Evolutionary conservation across 1,140 invertebrate genomes (phyloP).

Genomic region (Kradibia gibbosae): DNA sequence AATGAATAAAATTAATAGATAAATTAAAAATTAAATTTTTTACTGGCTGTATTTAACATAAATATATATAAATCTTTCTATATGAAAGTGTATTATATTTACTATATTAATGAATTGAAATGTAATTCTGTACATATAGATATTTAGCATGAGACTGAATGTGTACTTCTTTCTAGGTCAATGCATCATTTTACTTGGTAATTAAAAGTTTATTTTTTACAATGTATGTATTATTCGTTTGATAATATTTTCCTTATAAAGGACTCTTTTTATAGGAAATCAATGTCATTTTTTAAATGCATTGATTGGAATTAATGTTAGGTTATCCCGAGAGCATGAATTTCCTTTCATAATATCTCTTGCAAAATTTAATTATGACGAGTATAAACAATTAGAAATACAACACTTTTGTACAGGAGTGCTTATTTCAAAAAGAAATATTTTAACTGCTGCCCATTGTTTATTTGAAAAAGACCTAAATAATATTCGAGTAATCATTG

Average conservation of each 20-base stretch:
- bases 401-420: neutral
- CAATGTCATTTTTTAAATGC: neutral
- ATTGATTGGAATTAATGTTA: neutral
- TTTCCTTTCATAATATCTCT: neutral
- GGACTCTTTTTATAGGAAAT: neutral
- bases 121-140: too few species aligned
- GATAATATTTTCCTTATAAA: neutral
- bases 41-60: too few species aligned
- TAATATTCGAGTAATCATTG: neutral
- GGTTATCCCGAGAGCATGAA: neutral
- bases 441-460: conserved; percentile 4
- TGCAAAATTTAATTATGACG: too few species aligned
- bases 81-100: too few species aligned
- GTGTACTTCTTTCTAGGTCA: neutral
- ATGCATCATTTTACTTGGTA: neutral
- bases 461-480: neutral
- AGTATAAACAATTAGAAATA: neutral
- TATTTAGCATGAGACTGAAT: neutral
- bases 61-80: too few species aligned
- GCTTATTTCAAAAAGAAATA: neutral
- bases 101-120: too few species aligned
- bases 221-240: too few species aligned
- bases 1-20: too few species aligned
- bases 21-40: too few species aligned
- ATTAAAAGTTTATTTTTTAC: neutral